phyloP scores from a whole-genome alignment of 1,140 invertebrate species.

The Nebria ingens region DNA sequence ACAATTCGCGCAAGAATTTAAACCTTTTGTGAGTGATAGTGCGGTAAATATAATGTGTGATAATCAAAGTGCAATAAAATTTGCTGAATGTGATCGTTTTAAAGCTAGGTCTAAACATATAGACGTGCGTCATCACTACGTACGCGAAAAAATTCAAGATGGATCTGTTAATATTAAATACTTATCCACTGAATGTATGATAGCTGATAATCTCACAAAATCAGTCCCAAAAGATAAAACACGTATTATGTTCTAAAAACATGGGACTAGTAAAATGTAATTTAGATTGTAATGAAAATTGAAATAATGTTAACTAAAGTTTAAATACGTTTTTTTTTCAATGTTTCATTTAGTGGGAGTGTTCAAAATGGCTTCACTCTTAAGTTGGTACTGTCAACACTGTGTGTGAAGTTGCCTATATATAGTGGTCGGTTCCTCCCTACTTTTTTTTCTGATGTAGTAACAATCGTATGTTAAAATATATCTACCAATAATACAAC shows the following conservation, averaged over 20 bases:
- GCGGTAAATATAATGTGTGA: constrained; percentile 4
- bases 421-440: too few relatives aligned
- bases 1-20: constrained; percentile 1
- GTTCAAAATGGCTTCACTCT: too few relatives aligned
- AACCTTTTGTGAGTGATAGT: background rate
- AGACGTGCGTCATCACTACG: constrained; percentile 15
- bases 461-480: too few relatives aligned
- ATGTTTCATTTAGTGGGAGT: background rate
- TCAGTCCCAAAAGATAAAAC: background rate
- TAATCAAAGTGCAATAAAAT: constrained; percentile 22
- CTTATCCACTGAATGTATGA: background rate
- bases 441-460: too few relatives aligned
- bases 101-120: constrained; percentile 19
- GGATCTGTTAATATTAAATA: background rate
- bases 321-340: background rate
- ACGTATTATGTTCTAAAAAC: background rate
- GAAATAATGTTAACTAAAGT: background rate
- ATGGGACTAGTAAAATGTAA: background rate
- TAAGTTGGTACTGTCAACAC: too few relatives aligned
- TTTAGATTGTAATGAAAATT: background rate
- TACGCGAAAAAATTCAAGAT: constrained; percentile 11
- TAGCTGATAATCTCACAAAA: background rate
- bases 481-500: too few relatives aligned
- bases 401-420: too few relatives aligned
- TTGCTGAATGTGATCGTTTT: constrained; percentile 24